Evolutionary conservation across 2,888 invertebrate genomes (phyloP).

Genomic region (Exephanes ischioxanthus): DNA sequence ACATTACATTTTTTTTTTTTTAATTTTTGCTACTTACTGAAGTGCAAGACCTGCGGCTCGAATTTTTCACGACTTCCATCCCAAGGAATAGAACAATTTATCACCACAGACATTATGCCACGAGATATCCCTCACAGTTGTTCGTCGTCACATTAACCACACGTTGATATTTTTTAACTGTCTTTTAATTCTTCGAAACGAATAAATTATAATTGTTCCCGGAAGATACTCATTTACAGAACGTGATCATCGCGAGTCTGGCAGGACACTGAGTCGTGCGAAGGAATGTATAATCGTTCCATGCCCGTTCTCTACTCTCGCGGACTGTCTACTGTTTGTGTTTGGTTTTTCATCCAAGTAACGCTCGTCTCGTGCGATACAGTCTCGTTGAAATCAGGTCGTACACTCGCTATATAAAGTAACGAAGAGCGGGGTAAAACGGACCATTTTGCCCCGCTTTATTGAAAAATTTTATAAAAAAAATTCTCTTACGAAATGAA

Average conservation of each 20-base stretch:
- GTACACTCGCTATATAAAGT: not conserved
- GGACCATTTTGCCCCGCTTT: not conserved
- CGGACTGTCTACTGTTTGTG: constrained; percentile 22
- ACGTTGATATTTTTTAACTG: not conserved
- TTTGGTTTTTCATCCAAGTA: constrained; percentile 35
- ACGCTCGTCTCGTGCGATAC: not conserved
- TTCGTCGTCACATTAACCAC: constrained; percentile 13
- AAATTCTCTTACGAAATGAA: not conserved
- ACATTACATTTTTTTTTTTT: constrained; percentile 23
- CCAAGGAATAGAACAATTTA: constrained; percentile 18
- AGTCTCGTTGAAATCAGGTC: not conserved
- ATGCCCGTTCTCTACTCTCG: not conserved
- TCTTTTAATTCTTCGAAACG: not conserved
- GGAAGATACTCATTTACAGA: not conserved
- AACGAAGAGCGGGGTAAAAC: not conserved
- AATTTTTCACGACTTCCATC: constrained; percentile 15
- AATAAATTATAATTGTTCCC: not conserved
- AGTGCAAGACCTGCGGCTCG: constrained; percentile 42
- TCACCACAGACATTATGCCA: constrained; percentile 42
- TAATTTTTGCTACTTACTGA: constrained; percentile 51
- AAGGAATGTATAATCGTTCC: not conserved
- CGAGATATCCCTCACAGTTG: not conserved
- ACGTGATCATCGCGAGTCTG: constrained; percentile 15
- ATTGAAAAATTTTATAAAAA: not conserved
- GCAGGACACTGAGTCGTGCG: constrained; percentile 52